Percentiles rank a stretch among this genome's conserved stretches.
Evolutionary conservation across 92 coral and sea anemone species (phyloP).

Genomic region (Porites cylindrica): DNA sequence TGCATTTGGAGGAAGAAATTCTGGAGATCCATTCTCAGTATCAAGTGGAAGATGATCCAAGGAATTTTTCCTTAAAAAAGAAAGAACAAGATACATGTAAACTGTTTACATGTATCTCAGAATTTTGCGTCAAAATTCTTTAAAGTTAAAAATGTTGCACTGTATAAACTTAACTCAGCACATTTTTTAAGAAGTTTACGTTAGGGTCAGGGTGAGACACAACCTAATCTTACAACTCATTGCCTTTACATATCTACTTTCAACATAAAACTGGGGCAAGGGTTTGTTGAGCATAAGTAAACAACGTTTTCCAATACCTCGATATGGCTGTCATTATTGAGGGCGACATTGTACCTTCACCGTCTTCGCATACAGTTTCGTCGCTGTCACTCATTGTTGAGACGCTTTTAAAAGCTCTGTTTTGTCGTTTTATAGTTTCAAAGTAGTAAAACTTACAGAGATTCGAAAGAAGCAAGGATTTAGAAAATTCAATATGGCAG

Average conservation of each 20-base stretch:
- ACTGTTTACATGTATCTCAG: no score
- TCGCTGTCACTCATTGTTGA: slow-evolving; percentile 57
- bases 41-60: background rate
- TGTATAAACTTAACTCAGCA: no score
- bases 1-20: slow-evolving; percentile 63
- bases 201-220: no score
- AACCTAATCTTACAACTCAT: no score
- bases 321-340: slow-evolving; percentile 36
- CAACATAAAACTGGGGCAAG: no score
- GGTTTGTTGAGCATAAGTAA: no score
- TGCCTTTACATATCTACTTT: no score
- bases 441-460: background rate
- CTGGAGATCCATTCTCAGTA: slow-evolving; percentile 42
- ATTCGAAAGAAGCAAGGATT: background rate
- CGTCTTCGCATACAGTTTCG: slow-evolving; percentile 71
- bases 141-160: no score
- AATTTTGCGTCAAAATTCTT: no score
- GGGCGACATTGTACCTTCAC: slow-evolving; percentile 54
- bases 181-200: no score
- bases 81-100: background rate
- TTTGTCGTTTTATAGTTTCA: background rate
- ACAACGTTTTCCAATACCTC: background rate
- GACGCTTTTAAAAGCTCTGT: background rate
- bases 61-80: background rate
- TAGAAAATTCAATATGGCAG: background rate